Evolutionary conservation across 37 sponge, comb jelly and placozoan genomes (phyloP), one percentile per base, ranked within the genome.

Genomic region (Spongia lamella): DNA sequence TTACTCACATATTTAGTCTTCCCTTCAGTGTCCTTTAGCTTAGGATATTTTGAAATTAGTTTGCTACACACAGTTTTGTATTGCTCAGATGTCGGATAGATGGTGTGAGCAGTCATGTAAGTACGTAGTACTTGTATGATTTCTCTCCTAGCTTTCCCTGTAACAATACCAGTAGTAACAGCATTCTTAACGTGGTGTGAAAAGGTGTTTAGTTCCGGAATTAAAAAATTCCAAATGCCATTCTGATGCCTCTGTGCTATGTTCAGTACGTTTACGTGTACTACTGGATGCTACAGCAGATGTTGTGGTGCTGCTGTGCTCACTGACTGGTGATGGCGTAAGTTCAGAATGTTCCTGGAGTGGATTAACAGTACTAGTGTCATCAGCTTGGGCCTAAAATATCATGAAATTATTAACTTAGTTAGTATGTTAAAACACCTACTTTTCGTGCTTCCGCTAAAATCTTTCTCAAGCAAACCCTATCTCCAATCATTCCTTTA

Each of bases 401-500:
- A 43, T 43, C 47, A 43, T 43, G 47, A 43, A 9, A 43, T 43
- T 5, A 43, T 43, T 43, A 43, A n/a, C n/a, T n/a, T n/a, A n/a
- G n/a, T n/a, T n/a, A n/a, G n/a, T n/a, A n/a, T n/a, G n/a, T n/a
- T n/a, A n/a, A n/a, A n/a, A n/a, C n/a, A n/a, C n/a, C n/a, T n/a
- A n/a, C 47, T 9, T 43, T 43, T 5, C 47, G 47, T 5, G 9
- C 9, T 43, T 43, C 47, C 5, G 5, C 47, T 13, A 43, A 13
- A 9, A 43, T 9, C 7, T 43, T 43, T 43, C 47, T 43, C 47
- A 43, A 9, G 7, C 7, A 9, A 7, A 68, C 43, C 3, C 70
- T 37, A 11, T 68, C 70, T 43, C 70, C 70, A 25, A 68, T 29
- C n/a, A 55, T 19, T 72, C 73, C 37, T 35, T 52, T 2, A 71